Evolutionary conservation across 2,113 vertebrate species (phyloP), one percentile per base, ranked within the genome.

Genomic region (Diphyllodes magnificus): DNA sequence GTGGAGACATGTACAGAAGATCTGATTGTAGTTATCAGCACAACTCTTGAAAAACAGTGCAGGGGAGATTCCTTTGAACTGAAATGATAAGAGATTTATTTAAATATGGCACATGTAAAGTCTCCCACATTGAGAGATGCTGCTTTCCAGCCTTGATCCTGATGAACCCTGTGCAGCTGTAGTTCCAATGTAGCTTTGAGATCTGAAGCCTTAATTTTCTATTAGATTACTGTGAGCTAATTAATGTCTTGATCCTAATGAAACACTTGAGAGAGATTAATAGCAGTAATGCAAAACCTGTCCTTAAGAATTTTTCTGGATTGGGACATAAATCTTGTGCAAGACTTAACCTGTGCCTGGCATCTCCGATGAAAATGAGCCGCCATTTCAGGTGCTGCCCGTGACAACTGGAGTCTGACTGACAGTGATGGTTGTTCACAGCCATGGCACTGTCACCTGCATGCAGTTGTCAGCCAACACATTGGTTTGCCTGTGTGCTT

Each of bases 131-230:
- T 82, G 31, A 72, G 39, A 89, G 93, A 93, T 91, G 17, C 72
- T 86, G 60, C 63, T 92, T 92, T 86, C 65, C n/a, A 86, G 72
- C 94, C 80, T 88, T 86, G 64, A 57, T 79, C 49, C 65, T 61
- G 50, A 9, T 71, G 82, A 88, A 44, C 61, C 49, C 40, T 42
- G 33, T 61, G 57, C 69, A 90, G 33, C 65, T 94, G n/a, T 70
- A 95, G 85, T 92, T 93, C 64, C 68, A 64, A 33, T 91, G 86
- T 83, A 94, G 80, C 83, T 96, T 94, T 93, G 61, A 88, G 44
- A 95, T 88, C 73, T 76, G 68, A 92, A 88, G 95, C 95, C 95
- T 97, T 96, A 96, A 93, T 93, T 97, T 96, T 94, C 49, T 94
- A 45, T 40, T 90, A 83, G 65, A 75, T 56, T 92, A 86, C 37